phyloP scores from a whole-genome alignment of 2,888 invertebrate genomes.

The Melikaiella ostensackeni region DNA sequence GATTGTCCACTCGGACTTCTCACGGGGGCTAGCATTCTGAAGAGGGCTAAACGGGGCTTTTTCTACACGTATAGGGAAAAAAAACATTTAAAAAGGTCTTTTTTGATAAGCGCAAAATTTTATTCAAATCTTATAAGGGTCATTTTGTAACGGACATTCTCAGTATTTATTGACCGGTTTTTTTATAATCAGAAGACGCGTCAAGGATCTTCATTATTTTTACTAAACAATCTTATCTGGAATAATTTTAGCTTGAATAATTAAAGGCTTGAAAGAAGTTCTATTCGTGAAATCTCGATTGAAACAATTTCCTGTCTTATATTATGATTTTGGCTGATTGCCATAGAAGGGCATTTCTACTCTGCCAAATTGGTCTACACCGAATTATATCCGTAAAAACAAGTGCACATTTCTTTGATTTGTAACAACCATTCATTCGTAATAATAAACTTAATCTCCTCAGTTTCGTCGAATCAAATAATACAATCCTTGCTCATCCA shows the following conservation, averaged over 20 bases:
- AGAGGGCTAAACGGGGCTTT: too few species aligned
- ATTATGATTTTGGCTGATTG: slow-evolving; percentile 60
- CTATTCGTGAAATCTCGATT: neutral
- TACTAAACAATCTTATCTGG: too few species aligned
- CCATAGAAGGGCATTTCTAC: slow-evolving; percentile 56
- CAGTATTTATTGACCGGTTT: too few species aligned
- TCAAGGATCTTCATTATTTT: too few species aligned
- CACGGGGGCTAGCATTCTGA: too few species aligned
- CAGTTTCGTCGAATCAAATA: neutral
- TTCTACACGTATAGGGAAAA: too few species aligned
- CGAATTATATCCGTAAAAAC: slow-evolving; percentile 61
- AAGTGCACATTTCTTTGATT: slow-evolving; percentile 64
- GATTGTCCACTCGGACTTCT: too few species aligned
- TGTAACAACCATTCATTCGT: slow-evolving; percentile 48
- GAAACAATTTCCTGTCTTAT: slow-evolving; percentile 43
- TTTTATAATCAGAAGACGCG: too few species aligned
- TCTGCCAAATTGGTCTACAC: slow-evolving; percentile 65
- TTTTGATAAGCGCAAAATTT: too few species aligned
- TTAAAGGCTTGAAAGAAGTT: neutral
- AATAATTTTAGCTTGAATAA: neutral
- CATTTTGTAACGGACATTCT: too few species aligned
- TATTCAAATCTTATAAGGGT: too few species aligned
- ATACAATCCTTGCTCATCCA: neutral
- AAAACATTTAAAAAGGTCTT: too few species aligned
- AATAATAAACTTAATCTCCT: slow-evolving; percentile 13